Conservation (phyloP, 1,140 invertebrate genomes). For the Coelopa frigida region DNA sequence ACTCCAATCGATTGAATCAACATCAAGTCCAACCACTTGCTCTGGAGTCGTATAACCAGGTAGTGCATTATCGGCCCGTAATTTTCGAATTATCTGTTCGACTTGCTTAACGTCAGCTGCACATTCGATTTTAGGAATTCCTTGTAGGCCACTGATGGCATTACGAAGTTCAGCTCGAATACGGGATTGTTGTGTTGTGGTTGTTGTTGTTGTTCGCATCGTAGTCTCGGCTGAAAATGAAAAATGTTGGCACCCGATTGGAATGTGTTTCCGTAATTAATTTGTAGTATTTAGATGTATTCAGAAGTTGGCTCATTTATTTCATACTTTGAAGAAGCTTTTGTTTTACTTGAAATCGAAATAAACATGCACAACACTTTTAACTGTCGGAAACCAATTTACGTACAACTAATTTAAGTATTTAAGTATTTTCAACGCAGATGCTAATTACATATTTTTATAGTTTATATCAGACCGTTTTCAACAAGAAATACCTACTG, state of each 20-base stretch:
- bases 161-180: constrained; percentile 6
- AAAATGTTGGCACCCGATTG: constrained; percentile 43
- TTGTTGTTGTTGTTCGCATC: constrained; percentile 7
- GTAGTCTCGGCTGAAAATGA: constrained; percentile 27
- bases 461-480: not conserved
- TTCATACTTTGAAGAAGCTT: too few relatives aligned
- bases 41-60: constrained; percentile 58
- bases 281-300: too few relatives aligned
- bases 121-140: constrained; percentile 12
- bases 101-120: constrained; percentile 20
- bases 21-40: constrained; percentile 49
- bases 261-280: constrained; percentile 40
- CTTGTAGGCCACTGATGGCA: constrained; percentile 14
- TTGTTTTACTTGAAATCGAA: too few relatives aligned
- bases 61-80: constrained; percentile 29
- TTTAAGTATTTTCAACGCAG: too few relatives aligned
- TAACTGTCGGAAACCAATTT: too few relatives aligned
- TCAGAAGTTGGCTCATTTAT: too few relatives aligned
- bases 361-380: too few relatives aligned
- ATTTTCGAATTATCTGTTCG: constrained; percentile 12
- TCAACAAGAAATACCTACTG: not conserved
- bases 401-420: too few relatives aligned
- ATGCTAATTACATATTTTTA: too few relatives aligned
- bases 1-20: constrained; percentile 28
- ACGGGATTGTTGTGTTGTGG: constrained; percentile 1